Evolutionary conservation across 2,797 vertebrate species (phyloP), one percentile per base, ranked within the genome.

Genomic region (Galagoides demidoff): DNA sequence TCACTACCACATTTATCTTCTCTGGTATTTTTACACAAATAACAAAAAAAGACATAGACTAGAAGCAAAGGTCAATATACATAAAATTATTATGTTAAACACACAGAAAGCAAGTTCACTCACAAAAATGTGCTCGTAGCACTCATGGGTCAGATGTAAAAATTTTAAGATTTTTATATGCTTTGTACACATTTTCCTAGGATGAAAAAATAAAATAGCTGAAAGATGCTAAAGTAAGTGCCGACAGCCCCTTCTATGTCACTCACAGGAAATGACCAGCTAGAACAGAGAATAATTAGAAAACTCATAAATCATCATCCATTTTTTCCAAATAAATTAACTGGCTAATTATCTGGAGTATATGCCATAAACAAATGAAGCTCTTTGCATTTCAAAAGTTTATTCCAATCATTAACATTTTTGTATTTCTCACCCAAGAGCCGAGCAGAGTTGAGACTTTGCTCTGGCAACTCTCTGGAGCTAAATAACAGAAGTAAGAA

Each of bases 341-440:
- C 5, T 71, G 27, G 12, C 68, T 89, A n/a, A 37, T 39, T 68
- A 57, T 79, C 70, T 85, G n/a, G 20, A 74, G 78, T 49, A 82
- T 39, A 92, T 20, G 34, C 4, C 57, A 84, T 55, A 78, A 85
- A 79, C 37, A 95, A 90, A 87, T 59, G 7, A 95, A 94, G 85
- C 63, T 13, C 64, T 52, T 55, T 27, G 12, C 16, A 81, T 57
- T 73, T 84, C 20, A 55, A 90, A 93, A 31, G 52, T 43, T 82
- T 77, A 77, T 45, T 95, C 84, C 64, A 85, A 79, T 55, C 34
- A 5, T 29, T 88, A 52, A 79, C 90, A 90, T 55, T 76, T 64
- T 25, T 94, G 2, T 20, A 63, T 84, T 83, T 95, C 76, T 78
- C 78, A 52, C 22, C 27, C 74, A 90, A 86, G 55, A 82, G 34